A percentile compares a stretch with the other conserved stretches of the same genome.
phyloP scores from a whole-genome alignment of 2,888 invertebrate species.

The Sminthurides aquaticus region DNA sequence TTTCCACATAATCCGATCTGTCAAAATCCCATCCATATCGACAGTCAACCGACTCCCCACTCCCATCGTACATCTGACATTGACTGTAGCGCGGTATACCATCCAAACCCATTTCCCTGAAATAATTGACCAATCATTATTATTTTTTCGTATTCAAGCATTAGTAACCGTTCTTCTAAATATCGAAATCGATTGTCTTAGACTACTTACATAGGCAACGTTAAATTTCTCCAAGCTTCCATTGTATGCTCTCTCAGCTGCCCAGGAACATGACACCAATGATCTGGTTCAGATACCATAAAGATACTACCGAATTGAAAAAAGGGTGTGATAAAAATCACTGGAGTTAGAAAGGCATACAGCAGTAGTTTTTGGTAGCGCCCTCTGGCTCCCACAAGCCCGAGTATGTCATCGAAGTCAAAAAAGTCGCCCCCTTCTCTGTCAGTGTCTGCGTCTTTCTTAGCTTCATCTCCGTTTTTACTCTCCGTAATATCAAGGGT shows the following conservation, averaged over 20 bases:
- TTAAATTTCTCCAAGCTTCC: slow-evolving; percentile 52
- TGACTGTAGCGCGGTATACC: slow-evolving; percentile 30
- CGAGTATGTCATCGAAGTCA: slow-evolving; percentile 53
- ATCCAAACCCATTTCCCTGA: slow-evolving; percentile 27
- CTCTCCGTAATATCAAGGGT: too few relatives aligned
- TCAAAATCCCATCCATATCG: slow-evolving; percentile 54
- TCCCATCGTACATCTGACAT: slow-evolving; percentile 30
- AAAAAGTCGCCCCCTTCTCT: too few relatives aligned
- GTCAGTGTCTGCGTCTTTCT: too few relatives aligned
- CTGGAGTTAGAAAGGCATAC: slow-evolving; percentile 48
- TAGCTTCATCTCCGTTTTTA: too few relatives aligned
- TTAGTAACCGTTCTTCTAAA: too few relatives aligned
- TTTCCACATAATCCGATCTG: slow-evolving; percentile 51
- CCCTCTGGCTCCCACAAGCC: slow-evolving; percentile 45
- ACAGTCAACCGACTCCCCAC: slow-evolving; percentile 14
- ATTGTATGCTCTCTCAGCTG: slow-evolving; percentile 49
- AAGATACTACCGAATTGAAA: slow-evolving; percentile 52
- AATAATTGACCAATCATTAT: neutral
- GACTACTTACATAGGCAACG: slow-evolving; percentile 53
- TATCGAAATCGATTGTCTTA: too few relatives aligned
- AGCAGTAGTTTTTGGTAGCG: slow-evolving; percentile 36
- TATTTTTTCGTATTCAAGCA: too few relatives aligned
- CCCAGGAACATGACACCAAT: slow-evolving; percentile 58
- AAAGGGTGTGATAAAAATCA: slow-evolving; percentile 51
- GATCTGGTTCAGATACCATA: slow-evolving; percentile 50